These are phyloP conservation scores for Xenus cinereus DNA, from an alignment of 2,113 vertebrate genomes.

Conservation along the genomic window DNA sequence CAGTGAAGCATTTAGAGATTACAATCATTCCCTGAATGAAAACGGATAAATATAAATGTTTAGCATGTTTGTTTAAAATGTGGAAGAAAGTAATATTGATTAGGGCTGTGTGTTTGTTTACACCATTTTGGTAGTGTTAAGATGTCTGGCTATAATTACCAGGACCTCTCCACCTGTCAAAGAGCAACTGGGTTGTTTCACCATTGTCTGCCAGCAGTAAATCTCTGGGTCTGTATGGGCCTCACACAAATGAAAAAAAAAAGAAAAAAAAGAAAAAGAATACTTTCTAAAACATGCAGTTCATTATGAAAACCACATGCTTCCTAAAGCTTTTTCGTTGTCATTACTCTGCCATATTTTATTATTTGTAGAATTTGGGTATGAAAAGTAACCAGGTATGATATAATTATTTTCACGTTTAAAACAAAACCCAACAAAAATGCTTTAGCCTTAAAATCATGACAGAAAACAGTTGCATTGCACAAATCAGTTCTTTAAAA, in stretches of 20 bases:
- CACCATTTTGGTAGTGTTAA: constrained; percentile 70
- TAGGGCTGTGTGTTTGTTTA: constrained; percentile 74
- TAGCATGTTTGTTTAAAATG: constrained; percentile 71
- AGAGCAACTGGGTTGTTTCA: constrained; percentile 79
- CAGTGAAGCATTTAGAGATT: constrained; percentile 62
- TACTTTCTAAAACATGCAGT: constrained; percentile 74
- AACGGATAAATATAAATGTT: constrained; percentile 64
- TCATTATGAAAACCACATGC: constrained; percentile 81
- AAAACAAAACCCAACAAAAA: constrained; percentile 1
- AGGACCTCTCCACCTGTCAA: constrained; percentile 83
- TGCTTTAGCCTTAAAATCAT: constrained; percentile 37
- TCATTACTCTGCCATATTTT: constrained; percentile 75
- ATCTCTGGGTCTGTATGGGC: constrained; percentile 64
- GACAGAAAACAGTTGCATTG: constrained; percentile 48
- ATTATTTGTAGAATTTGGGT: constrained; percentile 75
- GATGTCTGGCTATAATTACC: constrained; percentile 79
- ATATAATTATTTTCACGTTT: constrained; percentile 51
- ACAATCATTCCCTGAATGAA: constrained; percentile 31
- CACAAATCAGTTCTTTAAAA: constrained; percentile 55
- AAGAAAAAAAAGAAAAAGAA: constrained; percentile 54
- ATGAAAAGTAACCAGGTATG: constrained; percentile 59
- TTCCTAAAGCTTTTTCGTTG: constrained; percentile 67
- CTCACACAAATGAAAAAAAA: constrained; percentile 65
- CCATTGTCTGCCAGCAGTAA: constrained; percentile 77
- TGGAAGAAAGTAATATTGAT: constrained; percentile 71